phyloP scores from a whole-genome alignment of 2,888 invertebrate species.

The Eristalis intricaria region DNA sequence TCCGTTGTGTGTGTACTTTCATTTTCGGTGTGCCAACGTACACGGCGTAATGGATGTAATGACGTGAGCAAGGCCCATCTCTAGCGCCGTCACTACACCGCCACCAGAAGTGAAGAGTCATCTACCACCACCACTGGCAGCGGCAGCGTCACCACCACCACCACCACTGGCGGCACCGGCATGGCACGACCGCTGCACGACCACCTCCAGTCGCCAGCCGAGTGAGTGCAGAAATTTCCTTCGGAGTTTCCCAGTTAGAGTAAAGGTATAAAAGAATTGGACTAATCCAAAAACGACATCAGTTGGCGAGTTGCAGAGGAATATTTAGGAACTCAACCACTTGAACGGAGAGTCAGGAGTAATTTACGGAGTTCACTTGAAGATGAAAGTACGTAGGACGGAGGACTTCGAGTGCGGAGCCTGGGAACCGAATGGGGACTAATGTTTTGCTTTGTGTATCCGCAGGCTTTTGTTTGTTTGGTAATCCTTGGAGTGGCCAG shows the following conservation, averaged over 20 bases:
- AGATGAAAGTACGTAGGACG: conserved; percentile 66
- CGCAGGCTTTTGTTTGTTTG: conserved; percentile 78
- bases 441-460: conserved; percentile 31
- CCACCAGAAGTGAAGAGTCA: conserved; percentile 54
- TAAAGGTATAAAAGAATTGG: conserved; percentile 71
- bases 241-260: conserved; percentile 52
- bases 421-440: not conserved
- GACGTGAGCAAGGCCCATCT: conserved; percentile 59
- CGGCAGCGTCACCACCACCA: not conserved
- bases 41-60: conserved; percentile 54
- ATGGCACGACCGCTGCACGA: conserved; percentile 37
- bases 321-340: conserved; percentile 34
- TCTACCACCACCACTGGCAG: conserved; percentile 2
- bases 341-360: conserved; percentile 27
- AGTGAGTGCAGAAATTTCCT: conserved; percentile 52
- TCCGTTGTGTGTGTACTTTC: conserved; percentile 50
- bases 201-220: conserved; percentile 53
- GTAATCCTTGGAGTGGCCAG: conserved; percentile 78
- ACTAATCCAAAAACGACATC: conserved; percentile 56
- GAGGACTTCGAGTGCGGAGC: conserved; percentile 23
- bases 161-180: not conserved
- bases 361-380: conserved; percentile 27
- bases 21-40: conserved; percentile 61
- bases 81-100: conserved; percentile 47
- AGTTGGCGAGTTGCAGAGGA: conserved; percentile 58